Evolutionary conservation across 2,113 vertebrate genomes (phyloP).

Genomic region (Planiliza haematocheilus): DNA sequence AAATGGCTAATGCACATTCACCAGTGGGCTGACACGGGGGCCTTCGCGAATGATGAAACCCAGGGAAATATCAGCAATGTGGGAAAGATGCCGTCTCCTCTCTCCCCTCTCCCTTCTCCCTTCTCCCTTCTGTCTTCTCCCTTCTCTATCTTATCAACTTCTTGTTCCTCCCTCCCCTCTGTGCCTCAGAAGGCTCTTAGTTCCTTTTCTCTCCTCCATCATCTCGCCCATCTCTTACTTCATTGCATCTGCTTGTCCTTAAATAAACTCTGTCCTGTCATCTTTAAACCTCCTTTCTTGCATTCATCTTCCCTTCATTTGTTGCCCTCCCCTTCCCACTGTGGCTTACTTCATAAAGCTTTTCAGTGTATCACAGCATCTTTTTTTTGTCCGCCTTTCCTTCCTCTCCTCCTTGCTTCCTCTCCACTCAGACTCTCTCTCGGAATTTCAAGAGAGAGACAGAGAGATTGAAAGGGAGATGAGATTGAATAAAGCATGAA

Average conservation of each 20-base stretch:
- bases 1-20: conserved; percentile 34
- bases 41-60: conserved; percentile 69
- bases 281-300: conserved; percentile 26
- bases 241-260: conserved; percentile 26
- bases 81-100: conserved; percentile 38
- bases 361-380: conserved; percentile 42
- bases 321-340: conserved; percentile 6
- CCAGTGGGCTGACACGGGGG: conserved; percentile 36
- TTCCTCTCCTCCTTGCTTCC: neutral
- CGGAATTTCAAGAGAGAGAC: conserved; percentile 32
- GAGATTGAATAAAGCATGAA: conserved; percentile 68
- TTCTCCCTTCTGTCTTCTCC: conserved; percentile 14
- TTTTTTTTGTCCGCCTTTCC: conserved; percentile 1
- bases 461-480: conserved; percentile 54
- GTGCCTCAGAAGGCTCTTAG: conserved; percentile 46
- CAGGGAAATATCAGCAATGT: conserved; percentile 71
- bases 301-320: neutral
- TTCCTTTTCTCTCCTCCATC: conserved; percentile 39
- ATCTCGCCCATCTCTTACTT: neutral
- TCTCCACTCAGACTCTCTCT: conserved; percentile 2
- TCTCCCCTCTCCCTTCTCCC: conserved; percentile 6
- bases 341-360: conserved; percentile 42
- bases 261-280: conserved; percentile 20
- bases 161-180: conserved; percentile 60
- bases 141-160: conserved; percentile 59